Base-by-base conservation (phyloP, 1,140 invertebrate genomes). In the Orussus abietinus region DNA sequence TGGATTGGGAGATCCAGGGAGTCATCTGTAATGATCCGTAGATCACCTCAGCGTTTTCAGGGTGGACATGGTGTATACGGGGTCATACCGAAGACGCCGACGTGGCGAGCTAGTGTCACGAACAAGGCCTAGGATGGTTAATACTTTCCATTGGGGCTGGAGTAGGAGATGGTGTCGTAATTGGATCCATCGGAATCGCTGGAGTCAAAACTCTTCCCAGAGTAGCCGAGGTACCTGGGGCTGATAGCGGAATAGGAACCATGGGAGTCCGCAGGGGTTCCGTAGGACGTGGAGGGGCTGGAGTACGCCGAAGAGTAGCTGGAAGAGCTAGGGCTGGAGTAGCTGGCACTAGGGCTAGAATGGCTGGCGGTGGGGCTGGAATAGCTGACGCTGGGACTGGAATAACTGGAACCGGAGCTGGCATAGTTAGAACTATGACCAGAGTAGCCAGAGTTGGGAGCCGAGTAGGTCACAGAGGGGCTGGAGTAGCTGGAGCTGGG, bases 91-190 rank as follows among this genome's bases (percentile, higher is more conserved):
- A n/a, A n/a, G n/a, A n/a, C n/a, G n/a, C n/a, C n/a, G n/a, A n/a
- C n/a, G n/a, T n/a, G n/a, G n/a, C n/a, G n/a, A n/a, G n/a, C n/a
- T n/a, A n/a, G n/a, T n/a, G n/a, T n/a, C n/a, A n/a, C n/a, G n/a
- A n/a, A n/a, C n/a, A n/a, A n/a, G n/a, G n/a, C n/a, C n/a, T n/a
- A n/a, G n/a, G n/a, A n/a, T n/a, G n/a, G n/a, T n/a, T 43, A 49
- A 39, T 55, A 59, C 37, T 66, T 69, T 41, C 52, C 59, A 13
- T 41, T 49, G 20, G 53, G 45, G 28, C 58, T 57, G 1, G 71
- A 74, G 32, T 74, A 74, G 3, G 71, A 72, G 36, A 74, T 72
- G 14, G 71, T 74, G 19, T 74, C 69, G 31, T 74, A 74, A 44
- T 60, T 63, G 0, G 51, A 42, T 30, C 37, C 38, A 5, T 22